Evolutionary conservation across 2,797 vertebrate species (phyloP).

Genomic region (Centroberyx gerrardi): DNA sequence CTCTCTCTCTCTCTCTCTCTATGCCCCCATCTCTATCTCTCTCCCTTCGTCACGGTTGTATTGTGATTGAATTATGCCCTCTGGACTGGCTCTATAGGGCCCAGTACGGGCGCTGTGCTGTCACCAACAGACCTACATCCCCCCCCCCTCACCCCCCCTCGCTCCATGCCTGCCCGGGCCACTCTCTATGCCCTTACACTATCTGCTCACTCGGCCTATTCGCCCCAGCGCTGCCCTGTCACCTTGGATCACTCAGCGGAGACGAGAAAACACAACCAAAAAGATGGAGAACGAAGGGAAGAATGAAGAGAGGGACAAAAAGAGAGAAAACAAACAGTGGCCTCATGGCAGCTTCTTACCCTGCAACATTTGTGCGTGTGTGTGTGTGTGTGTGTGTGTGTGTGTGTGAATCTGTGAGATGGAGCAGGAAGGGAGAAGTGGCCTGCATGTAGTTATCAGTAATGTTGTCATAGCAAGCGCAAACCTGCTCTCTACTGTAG

Average conservation of each 20-base stretch:
- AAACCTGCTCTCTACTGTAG: too few relatives aligned
- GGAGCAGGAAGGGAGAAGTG: slow-evolving; percentile 20
- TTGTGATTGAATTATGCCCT: slow-evolving; percentile 82
- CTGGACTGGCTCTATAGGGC: slow-evolving; percentile 64
- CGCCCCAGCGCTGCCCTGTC: slow-evolving; percentile 73
- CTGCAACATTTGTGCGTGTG: slow-evolving; percentile 23
- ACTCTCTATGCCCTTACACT: slow-evolving; percentile 52
- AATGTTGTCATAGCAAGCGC: background rate
- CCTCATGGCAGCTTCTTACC: slow-evolving; percentile 70
- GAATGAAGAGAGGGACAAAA: slow-evolving; percentile 38
- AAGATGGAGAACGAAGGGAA: background rate
- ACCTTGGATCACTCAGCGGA: slow-evolving; percentile 74
- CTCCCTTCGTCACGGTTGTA: slow-evolving; percentile 69
- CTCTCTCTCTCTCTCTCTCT: slow-evolving; percentile 9
- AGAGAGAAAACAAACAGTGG: slow-evolving; percentile 69
- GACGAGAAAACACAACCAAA: slow-evolving; percentile 15
- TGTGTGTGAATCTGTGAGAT: background rate
- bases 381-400: background rate
- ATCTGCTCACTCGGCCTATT: slow-evolving; percentile 41
- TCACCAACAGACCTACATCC: slow-evolving; percentile 64
- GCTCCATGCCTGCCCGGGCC: slow-evolving; percentile 29
- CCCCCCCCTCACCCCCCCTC: background rate
- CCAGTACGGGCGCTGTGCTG: slow-evolving; percentile 57
- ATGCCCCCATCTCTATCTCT: slow-evolving; percentile 54
- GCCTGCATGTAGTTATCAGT: slow-evolving; percentile 10